Percentiles rank a stretch among this genome's conserved stretches.
Conservation (phyloP, 2,113 vertebrate species). For the Zosterops lateralis region DNA sequence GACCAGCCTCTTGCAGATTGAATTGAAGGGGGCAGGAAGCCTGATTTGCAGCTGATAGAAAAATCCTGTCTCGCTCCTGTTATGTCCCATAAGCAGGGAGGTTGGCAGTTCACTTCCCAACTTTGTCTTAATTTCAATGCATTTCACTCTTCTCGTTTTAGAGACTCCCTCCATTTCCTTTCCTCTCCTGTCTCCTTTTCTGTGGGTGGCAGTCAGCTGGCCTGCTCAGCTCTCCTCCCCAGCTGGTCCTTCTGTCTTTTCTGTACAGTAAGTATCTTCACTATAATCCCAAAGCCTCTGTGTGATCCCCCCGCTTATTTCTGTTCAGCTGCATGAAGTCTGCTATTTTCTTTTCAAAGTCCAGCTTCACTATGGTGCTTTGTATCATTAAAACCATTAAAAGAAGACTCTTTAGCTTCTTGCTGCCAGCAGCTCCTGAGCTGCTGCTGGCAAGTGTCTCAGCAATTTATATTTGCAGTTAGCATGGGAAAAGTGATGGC, state of each 20-base stretch:
- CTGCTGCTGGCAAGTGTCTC: not conserved
- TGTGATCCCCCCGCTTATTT: not conserved
- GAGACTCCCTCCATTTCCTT: constrained; percentile 25
- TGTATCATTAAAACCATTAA: not conserved
- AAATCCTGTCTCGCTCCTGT: not conserved
- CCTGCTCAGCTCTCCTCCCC: constrained; percentile 44
- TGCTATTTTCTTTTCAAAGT: not conserved
- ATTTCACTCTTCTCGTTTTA: constrained; percentile 45
- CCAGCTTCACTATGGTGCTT: not conserved
- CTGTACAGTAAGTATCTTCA: constrained; percentile 63
- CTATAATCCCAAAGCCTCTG: not conserved
- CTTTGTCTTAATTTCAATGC: constrained; percentile 3
- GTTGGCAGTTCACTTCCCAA: not conserved
- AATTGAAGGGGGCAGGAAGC: not conserved
- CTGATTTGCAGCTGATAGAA: not conserved
- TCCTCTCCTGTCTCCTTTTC: constrained; percentile 23
- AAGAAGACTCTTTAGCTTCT: not conserved
- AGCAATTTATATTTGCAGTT: not conserved
- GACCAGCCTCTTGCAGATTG: not conserved
- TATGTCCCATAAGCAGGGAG: not conserved
- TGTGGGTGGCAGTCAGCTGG: constrained; percentile 24
- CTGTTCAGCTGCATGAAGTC: not conserved
- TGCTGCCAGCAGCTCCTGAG: not conserved
- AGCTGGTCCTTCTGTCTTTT: constrained; percentile 45
- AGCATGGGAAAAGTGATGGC: not conserved